Percentiles rank a stretch among this genome's conserved stretches.
Evolutionary conservation across 2,113 vertebrate species (phyloP).

Genomic region (Bos javanicus): DNA sequence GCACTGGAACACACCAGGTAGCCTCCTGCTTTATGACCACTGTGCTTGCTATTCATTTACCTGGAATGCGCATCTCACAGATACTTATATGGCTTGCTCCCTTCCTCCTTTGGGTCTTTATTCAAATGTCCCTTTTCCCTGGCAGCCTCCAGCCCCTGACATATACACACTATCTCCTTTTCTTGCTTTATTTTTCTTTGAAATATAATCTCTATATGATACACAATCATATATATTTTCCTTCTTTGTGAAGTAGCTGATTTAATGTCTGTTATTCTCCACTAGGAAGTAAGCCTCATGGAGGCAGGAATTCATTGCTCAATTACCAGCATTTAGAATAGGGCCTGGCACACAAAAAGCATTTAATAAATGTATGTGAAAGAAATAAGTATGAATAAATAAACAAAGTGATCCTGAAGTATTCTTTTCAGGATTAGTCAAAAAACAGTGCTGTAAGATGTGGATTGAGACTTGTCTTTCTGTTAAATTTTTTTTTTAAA

Average conservation of each 20-base stretch:
- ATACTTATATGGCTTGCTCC: neutral
- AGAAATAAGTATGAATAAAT: neutral
- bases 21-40: neutral
- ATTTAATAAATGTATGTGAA: neutral
- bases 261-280: neutral
- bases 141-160: neutral
- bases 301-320: neutral
- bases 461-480: neutral
- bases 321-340: neutral
- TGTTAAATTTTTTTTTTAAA: neutral
- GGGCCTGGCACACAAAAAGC: neutral
- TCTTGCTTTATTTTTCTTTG: neutral
- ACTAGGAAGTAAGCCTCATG: neutral
- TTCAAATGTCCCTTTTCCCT: neutral
- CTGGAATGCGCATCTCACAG: neutral
- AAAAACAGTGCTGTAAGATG: neutral
- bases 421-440: neutral
- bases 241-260: neutral
- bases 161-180: neutral
- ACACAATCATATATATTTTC: neutral
- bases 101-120: neutral
- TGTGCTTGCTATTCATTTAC: neutral
- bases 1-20: neutral
- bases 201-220: neutral
- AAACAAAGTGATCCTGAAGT: neutral